These are phyloP conservation scores for Tympanuchus pallidicinctus DNA, from an alignment of 2,113 vertebrate genomes.

Conservation along the genomic window DNA sequence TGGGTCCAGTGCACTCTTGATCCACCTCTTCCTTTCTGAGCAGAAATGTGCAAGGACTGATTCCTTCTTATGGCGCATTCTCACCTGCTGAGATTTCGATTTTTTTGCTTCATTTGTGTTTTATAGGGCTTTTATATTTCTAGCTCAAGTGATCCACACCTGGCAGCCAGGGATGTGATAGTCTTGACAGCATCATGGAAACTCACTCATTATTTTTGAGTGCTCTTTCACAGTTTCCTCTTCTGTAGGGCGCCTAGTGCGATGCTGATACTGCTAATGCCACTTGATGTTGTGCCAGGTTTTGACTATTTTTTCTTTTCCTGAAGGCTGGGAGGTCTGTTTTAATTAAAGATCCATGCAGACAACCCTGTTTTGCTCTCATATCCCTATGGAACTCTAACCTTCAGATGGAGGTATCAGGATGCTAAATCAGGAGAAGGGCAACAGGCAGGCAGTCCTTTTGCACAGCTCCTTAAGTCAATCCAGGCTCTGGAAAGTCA, in stretches of 20 bases:
- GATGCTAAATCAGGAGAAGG: constrained; percentile 5
- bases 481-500: background rate
- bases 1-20: background rate
- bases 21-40: constrained; percentile 6
- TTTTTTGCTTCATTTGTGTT: constrained; percentile 49
- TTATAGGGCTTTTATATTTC: constrained; percentile 56
- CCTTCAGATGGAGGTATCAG: constrained; percentile 4
- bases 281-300: constrained; percentile 9
- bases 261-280: constrained; percentile 16
- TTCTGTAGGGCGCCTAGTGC: constrained; percentile 21
- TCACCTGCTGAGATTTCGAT: constrained; percentile 11
- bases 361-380: background rate
- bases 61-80: background rate
- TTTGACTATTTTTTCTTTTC: background rate
- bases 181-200: constrained; percentile 59
- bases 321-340: constrained; percentile 7
- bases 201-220: constrained; percentile 50
- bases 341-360: constrained; percentile 48
- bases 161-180: constrained; percentile 31
- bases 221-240: background rate
- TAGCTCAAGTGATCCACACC: constrained; percentile 59
- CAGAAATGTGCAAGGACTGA: background rate
- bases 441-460: background rate
- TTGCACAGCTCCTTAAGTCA: background rate
- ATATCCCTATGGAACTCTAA: constrained; percentile 9